A percentile compares a stretch with the other conserved stretches of the same genome.
phyloP scores from a whole-genome alignment of 2,888 invertebrate genomes.

The Coleophora flavipennella region DNA sequence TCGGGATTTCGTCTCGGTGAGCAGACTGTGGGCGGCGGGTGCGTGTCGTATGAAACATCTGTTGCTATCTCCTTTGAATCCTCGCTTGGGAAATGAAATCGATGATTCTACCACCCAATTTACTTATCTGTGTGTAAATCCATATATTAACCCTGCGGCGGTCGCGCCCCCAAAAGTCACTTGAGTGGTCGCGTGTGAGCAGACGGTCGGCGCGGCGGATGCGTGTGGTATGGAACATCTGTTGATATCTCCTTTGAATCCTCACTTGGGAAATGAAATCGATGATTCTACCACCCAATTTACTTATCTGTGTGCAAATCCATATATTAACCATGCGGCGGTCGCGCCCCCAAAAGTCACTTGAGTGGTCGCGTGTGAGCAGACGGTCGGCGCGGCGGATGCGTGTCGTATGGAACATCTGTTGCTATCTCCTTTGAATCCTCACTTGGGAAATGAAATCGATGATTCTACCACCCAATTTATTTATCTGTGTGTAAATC shows the following conservation, averaged over 20 bases:
- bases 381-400: constrained; percentile 29
- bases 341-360: too few species aligned
- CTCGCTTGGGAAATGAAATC: constrained; percentile 32
- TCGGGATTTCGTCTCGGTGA: constrained; percentile 52
- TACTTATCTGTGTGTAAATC: too few species aligned
- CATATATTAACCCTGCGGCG: too few species aligned
- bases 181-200: constrained; percentile 50
- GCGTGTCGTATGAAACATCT: constrained; percentile 68
- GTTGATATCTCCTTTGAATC: constrained; percentile 55
- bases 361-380: constrained; percentile 50
- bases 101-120: constrained; percentile 18
- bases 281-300: constrained; percentile 18
- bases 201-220: constrained; percentile 29
- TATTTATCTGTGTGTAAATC: too few species aligned
- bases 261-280: constrained; percentile 32
- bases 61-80: constrained; percentile 55
- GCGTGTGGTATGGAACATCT: constrained; percentile 68
- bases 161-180: too few species aligned
- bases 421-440: constrained; percentile 55
- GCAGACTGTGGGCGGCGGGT: constrained; percentile 28
- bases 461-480: constrained; percentile 18
- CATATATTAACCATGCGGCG: too few species aligned
- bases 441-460: constrained; percentile 32
- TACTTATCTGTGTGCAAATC: too few species aligned
- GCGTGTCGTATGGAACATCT: constrained; percentile 68